Conservation (phyloP, 2,113 vertebrate species). For the Brachypodius melanocephalos region DNA sequence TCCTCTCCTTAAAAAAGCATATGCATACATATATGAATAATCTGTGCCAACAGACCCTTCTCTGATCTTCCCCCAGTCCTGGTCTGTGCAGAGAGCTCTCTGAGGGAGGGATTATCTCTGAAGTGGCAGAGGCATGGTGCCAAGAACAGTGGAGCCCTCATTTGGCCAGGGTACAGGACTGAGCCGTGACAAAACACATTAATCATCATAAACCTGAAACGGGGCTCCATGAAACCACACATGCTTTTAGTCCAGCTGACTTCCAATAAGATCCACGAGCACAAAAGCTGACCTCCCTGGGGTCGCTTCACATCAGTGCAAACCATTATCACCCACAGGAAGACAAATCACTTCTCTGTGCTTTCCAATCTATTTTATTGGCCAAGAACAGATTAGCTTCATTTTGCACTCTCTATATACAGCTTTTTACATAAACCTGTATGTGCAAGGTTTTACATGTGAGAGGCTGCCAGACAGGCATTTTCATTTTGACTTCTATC, state of each 20-base stretch:
- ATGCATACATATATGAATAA: neutral
- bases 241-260: neutral
- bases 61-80: neutral
- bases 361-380: neutral
- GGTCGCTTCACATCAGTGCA: neutral
- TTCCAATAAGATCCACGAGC: neutral
- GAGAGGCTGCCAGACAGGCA: neutral
- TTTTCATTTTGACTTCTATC: neutral
- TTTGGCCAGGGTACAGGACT: neutral
- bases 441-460: neutral
- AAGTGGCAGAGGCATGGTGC: neutral
- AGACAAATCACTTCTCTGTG: neutral
- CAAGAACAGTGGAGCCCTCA: neutral
- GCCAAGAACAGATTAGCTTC: neutral
- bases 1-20: neutral
- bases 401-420: neutral
- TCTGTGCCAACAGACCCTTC: neutral
- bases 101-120: neutral
- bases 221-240: neutral
- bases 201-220: neutral
- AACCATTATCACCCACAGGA: neutral
- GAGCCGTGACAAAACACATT: neutral
- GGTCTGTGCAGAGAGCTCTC: neutral
- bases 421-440: neutral
- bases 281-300: neutral